These are phyloP conservation scores for Amphibalanus amphitrite DNA, from an alignment of 1,140 invertebrate species.

Conservation along the genomic window DNA sequence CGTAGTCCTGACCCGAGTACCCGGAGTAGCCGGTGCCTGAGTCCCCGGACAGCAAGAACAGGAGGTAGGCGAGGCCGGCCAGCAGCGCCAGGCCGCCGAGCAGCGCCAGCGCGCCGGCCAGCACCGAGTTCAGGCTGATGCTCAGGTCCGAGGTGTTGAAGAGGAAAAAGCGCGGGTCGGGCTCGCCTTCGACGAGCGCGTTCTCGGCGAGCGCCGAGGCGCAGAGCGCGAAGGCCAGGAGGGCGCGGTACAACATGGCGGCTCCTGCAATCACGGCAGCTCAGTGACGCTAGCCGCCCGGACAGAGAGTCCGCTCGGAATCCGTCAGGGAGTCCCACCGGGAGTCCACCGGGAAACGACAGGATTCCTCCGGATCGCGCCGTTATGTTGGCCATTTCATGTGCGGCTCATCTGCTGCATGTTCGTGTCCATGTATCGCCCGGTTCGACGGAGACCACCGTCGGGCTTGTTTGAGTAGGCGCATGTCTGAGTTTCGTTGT, in stretches of 20 bases:
- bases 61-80: neutral
- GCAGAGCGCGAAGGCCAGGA: neutral
- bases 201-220: neutral
- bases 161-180: slow-evolving; percentile 2
- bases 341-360: too few species aligned
- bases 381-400: neutral
- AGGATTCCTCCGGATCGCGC: too few species aligned
- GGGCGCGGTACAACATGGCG: neutral
- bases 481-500: neutral
- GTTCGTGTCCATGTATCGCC: neutral
- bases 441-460: too few species aligned
- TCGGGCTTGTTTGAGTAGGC: neutral
- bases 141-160: slow-evolving; percentile 2
- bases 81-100: slow-evolving; percentile 2
- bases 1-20: neutral
- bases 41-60: neutral
- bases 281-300: too few species aligned
- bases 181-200: neutral
- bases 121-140: neutral
- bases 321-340: too few species aligned
- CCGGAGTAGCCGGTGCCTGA: neutral
- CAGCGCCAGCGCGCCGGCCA: neutral
- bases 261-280: neutral
- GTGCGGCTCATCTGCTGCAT: neutral
- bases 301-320: too few species aligned